A percentile compares a stretch with the other conserved stretches of the same genome.
These are phyloP conservation scores for Solenodon paradoxus DNA, from an alignment of 2,113 vertebrate species.

Conservation along the genomic window DNA sequence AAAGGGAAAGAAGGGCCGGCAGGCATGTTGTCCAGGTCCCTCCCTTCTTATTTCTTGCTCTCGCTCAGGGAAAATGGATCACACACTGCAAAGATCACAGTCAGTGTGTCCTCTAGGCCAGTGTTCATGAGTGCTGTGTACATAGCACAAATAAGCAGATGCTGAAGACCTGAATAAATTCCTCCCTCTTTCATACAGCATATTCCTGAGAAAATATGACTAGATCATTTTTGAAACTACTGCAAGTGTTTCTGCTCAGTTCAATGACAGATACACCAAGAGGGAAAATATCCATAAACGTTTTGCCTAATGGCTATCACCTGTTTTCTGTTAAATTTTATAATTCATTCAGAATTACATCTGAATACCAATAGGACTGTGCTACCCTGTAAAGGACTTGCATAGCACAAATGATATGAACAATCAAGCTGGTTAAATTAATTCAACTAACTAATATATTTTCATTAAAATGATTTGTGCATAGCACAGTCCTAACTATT, in stretches of 20 bases:
- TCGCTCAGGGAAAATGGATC: background rate
- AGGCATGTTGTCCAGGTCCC: background rate
- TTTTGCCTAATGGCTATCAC: background rate
- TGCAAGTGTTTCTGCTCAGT: slow-evolving; percentile 28
- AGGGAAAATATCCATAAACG: slow-evolving; percentile 2
- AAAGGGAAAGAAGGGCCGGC: background rate
- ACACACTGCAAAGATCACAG: background rate
- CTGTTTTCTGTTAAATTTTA: slow-evolving; percentile 39
- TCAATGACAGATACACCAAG: background rate
- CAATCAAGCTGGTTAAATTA: slow-evolving; percentile 29
- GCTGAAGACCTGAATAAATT: background rate
- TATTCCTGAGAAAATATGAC: background rate
- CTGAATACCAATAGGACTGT: background rate
- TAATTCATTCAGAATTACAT: background rate
- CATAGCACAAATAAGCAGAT: background rate
- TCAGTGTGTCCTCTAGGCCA: background rate
- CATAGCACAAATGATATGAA: background rate
- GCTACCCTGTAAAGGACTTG: background rate
- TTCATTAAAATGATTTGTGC: background rate
- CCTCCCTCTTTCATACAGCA: slow-evolving; percentile 19
- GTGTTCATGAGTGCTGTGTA: background rate
- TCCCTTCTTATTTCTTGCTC: background rate
- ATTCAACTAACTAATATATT: background rate
- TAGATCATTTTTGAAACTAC: slow-evolving; percentile 6
- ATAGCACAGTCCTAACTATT: background rate